Evolutionary conservation across 1,140 invertebrate species (phyloP).

Genomic region (Trinorchestia longiramus): DNA sequence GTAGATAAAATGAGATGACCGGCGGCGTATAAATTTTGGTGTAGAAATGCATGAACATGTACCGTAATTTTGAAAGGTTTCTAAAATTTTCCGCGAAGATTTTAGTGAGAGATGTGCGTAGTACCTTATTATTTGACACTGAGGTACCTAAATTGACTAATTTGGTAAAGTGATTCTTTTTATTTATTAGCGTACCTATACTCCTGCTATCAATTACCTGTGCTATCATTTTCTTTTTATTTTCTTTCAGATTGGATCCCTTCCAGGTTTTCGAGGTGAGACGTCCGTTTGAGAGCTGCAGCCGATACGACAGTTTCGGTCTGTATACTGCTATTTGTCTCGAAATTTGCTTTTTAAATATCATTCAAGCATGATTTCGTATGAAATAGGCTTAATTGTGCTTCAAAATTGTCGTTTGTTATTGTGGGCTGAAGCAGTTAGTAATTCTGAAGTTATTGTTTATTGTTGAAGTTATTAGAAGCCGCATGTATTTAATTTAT

Average conservation of each 20-base stretch:
- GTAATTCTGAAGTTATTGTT: too few relatives aligned
- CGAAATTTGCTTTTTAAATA: too few relatives aligned
- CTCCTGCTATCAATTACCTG: background rate
- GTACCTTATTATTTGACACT: background rate
- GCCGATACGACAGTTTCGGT: background rate
- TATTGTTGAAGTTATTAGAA: too few relatives aligned
- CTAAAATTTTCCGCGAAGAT: background rate
- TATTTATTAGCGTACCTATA: background rate
- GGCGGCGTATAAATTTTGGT: background rate
- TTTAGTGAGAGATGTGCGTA: background rate
- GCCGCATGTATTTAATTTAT: too few relatives aligned
- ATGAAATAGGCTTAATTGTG: too few relatives aligned
- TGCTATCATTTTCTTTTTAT: background rate
- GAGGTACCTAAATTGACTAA: background rate
- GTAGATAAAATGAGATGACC: too few relatives aligned
- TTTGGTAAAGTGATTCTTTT: background rate
- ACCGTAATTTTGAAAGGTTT: background rate
- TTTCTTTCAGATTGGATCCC: slow-evolving; percentile 65
- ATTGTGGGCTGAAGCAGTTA: too few relatives aligned
- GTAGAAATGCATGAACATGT: background rate
- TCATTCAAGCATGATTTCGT: too few relatives aligned
- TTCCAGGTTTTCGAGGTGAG: slow-evolving; percentile 67
- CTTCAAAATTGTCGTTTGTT: too few relatives aligned
- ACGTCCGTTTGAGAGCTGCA: background rate
- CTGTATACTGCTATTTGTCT: background rate